Evolutionary conservation across 2,113 vertebrate genomes (phyloP).

Genomic region (Arvicanthis niloticus): DNA sequence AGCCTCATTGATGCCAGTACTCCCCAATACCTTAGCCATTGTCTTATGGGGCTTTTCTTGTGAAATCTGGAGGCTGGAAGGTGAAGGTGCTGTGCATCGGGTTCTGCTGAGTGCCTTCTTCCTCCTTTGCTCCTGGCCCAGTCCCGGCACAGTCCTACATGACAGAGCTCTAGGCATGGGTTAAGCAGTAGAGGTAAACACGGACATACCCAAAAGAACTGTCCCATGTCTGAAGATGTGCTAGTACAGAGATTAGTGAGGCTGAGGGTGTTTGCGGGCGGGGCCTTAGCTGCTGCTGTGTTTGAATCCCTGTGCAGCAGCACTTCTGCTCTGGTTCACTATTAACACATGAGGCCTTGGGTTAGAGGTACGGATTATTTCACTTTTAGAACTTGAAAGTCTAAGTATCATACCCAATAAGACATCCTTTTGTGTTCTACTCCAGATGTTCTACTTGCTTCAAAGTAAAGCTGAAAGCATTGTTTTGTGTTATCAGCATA

Average conservation of each 20-base stretch:
- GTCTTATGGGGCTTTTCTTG: neutral
- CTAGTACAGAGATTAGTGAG: neutral
- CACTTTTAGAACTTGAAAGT: slow-evolving; percentile 41
- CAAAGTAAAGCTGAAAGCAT: neutral
- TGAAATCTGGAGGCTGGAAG: neutral
- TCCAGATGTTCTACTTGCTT: neutral
- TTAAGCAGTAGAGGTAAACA: neutral
- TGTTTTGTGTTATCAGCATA: neutral
- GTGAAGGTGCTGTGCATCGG: neutral
- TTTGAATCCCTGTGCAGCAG: neutral
- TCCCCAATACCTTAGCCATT: neutral
- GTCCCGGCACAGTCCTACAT: neutral
- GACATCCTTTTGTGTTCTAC: neutral
- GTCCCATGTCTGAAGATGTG: neutral
- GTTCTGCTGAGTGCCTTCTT: neutral
- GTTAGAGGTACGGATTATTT: neutral
- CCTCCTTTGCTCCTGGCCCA: neutral
- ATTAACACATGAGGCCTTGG: neutral
- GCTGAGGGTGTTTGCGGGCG: neutral
- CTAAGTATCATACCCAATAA: neutral
- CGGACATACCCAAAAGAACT: neutral
- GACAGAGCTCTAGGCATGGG: neutral
- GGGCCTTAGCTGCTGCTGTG: neutral
- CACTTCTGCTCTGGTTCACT: neutral
- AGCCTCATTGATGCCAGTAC: neutral